Evolutionary conservation across 2,797 vertebrate species (phyloP).

Genomic region (Heliangelus exortis): DNA sequence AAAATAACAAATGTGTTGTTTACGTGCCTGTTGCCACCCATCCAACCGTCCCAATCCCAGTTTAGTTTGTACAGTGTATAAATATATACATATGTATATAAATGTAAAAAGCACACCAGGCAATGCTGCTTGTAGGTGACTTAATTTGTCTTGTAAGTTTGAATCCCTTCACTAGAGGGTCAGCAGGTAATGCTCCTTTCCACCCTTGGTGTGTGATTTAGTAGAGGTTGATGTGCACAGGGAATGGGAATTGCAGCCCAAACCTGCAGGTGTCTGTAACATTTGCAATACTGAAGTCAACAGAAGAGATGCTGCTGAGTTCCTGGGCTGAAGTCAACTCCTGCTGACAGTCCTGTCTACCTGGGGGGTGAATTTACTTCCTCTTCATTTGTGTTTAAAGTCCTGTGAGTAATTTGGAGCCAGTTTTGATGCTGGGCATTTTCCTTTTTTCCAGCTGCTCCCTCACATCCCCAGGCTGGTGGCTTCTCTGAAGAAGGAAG

Average conservation of each 20-base stretch:
- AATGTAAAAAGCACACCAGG: background rate
- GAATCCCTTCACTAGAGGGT: background rate
- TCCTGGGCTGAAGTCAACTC: background rate
- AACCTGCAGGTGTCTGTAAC: background rate
- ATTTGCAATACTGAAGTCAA: background rate
- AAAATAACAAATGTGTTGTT: background rate
- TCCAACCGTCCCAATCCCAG: background rate
- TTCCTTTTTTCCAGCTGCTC: constrained; percentile 74
- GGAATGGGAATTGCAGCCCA: background rate
- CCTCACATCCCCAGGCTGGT: constrained; percentile 82
- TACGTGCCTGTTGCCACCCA: background rate
- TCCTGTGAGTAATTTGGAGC: background rate
- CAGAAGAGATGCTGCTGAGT: background rate
- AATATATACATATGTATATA: no score
- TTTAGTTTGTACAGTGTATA: background rate
- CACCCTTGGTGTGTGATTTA: background rate
- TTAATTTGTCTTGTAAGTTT: background rate
- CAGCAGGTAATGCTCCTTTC: background rate
- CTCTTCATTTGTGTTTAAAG: background rate
- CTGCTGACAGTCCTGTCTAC: background rate
- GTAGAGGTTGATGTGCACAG: background rate
- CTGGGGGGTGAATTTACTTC: background rate
- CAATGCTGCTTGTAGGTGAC: background rate
- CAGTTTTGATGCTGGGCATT: background rate
- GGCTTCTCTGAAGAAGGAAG: constrained; percentile 78